Base-by-base conservation (phyloP, 2,888 invertebrate species). In the Yponomeuta evonymella region DNA sequence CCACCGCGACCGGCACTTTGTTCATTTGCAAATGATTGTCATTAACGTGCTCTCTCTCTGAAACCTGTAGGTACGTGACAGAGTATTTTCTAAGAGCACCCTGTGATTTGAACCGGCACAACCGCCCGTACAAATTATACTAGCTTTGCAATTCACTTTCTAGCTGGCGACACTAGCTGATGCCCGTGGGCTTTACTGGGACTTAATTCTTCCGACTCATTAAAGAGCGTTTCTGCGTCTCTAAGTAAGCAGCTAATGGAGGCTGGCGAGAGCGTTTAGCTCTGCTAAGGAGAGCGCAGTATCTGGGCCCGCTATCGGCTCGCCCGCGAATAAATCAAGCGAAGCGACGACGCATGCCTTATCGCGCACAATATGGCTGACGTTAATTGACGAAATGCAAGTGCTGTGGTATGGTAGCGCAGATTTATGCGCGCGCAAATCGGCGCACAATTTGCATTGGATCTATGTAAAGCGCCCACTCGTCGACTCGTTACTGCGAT, bases 371-470 rank as follows among this genome's bases (percentile, higher is more conserved):
- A 82, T 86, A 85, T 82, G 77, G 78, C 75, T 80, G 82, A 86
- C 82, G 81, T 84, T 88, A 88, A 87, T 88, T 88, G 86, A 86
- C 82, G 83, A 87, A 86, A 85, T 80, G 78, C 80, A 48, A n/a
- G 67, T 43, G 63, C 58, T 30, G 29, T 30, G 76, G 80, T 80
- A 78, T 81, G 78, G 76, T 72, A 73, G 78, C 78, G 73, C 75
- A 81, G 82, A 88, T 85, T 85, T 87, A 87, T 86, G 81, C 81
- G 78, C 77, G 79, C 80, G 79, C 83, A 83, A 85, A 86, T 85
- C 84, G 82, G 81, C 81, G 82, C 83, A 83, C 83, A 82, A 88
- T 88, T 89, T 87, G 86, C 87, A 88, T 89, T 82, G 81, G 81
- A 87, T 86, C 84, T 86, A 83, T 86, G 85, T 86, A 86, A 85